These are phyloP conservation scores for Recurvirostra avosetta DNA, from an alignment of 2,113 vertebrate species.

Conservation along the genomic window DNA sequence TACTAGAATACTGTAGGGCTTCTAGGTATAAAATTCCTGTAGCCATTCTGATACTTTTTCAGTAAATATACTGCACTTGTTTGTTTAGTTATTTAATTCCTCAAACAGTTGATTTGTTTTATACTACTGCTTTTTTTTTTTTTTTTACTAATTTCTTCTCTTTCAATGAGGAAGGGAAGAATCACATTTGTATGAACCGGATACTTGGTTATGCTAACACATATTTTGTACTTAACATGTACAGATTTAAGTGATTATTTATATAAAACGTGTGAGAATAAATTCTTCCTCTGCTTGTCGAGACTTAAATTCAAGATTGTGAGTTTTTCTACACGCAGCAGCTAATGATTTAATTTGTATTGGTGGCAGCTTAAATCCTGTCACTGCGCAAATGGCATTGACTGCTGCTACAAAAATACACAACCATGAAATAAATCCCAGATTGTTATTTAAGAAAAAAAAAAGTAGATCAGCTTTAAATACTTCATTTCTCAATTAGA, in stretches of 20 bases:
- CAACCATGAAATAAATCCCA: not conserved
- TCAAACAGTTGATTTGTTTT: not conserved
- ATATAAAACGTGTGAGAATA: constrained; percentile 31
- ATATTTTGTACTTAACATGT: constrained; percentile 17
- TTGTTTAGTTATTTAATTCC: not conserved
- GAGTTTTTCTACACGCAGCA: not conserved
- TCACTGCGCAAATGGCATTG: not conserved
- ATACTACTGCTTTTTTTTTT: not conserved
- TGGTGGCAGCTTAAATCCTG: constrained; percentile 7
- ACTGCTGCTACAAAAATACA: not conserved
- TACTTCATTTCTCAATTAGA: not conserved
- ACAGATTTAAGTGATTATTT: constrained; percentile 43
- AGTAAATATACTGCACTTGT: not conserved
- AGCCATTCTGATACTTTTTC: not conserved
- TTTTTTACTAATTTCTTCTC: not conserved
- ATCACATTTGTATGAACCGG: not conserved
- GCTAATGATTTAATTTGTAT: constrained; percentile 25
- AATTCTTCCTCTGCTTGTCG: constrained; percentile 11
- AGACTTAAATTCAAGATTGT: not conserved
- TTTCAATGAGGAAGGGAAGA: not conserved
- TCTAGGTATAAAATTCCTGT: not conserved
- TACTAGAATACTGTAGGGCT: not conserved
- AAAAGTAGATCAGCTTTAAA: not conserved
- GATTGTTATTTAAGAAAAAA: not conserved
- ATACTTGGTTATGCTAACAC: not conserved